Conservation (phyloP, 1,140 invertebrate genomes). For the Drosophila asahinai region DNA sequence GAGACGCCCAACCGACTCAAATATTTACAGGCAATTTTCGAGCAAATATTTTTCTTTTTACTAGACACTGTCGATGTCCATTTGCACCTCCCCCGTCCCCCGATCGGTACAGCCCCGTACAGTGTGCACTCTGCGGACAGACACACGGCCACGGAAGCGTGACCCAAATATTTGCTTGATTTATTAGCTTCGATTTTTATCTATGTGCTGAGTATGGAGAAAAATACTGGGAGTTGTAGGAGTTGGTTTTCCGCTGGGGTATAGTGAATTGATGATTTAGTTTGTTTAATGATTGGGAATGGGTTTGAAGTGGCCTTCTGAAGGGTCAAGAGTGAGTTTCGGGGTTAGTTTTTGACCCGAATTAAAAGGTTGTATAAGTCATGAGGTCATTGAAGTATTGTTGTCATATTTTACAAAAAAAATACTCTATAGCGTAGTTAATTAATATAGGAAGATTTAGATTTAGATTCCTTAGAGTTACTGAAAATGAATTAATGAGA, state of each 20-base stretch:
- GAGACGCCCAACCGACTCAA: conserved; percentile 28
- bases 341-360: not conserved
- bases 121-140: conserved; percentile 30
- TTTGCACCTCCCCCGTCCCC: conserved; percentile 46
- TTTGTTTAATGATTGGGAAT: conserved; percentile 30
- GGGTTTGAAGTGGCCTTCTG: not conserved
- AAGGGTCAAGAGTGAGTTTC: not conserved
- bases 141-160: conserved; percentile 65
- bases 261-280: conserved; percentile 24
- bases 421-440: no score
- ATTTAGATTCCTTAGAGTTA: no score
- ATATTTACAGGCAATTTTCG: conserved; percentile 79
- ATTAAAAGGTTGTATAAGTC: not conserved
- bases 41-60: conserved; percentile 74
- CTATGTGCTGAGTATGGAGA: conserved; percentile 48
- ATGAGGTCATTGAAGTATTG: not conserved
- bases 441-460: no score
- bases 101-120: not conserved
- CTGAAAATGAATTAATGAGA: no score
- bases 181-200: conserved; percentile 70
- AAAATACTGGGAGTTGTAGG: conserved; percentile 47
- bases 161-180: conserved; percentile 84
- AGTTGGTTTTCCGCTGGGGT: conserved; percentile 26
- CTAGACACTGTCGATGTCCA: conserved; percentile 62
- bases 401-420: no score